phyloP scores from a whole-genome alignment of 1,140 invertebrate genomes.

The Macrocentrus cingulum region DNA sequence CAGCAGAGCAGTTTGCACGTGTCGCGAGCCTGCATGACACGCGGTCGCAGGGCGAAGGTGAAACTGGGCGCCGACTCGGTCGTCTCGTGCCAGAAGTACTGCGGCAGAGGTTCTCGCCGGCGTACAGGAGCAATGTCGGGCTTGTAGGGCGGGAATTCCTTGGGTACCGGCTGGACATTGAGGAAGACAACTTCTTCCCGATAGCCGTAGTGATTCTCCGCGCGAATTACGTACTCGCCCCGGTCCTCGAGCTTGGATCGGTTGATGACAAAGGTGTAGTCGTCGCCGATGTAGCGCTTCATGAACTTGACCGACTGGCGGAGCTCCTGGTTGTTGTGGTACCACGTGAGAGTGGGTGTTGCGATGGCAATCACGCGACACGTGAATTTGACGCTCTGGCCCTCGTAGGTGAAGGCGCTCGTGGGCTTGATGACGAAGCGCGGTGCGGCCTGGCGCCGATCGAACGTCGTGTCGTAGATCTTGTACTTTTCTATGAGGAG shows the following conservation, averaged over 20 bases:
- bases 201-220: constrained; percentile 97
- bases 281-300: constrained; percentile 95
- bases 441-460: constrained; percentile 95
- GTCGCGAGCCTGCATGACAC: constrained; percentile 94
- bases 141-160: constrained; percentile 76
- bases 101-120: constrained; percentile 77
- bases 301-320: constrained; percentile 98
- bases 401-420: constrained; percentile 94
- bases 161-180: constrained; percentile 91
- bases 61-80: constrained; percentile 90
- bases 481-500: constrained; percentile 94
- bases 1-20: constrained; percentile 98
- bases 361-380: constrained; percentile 95
- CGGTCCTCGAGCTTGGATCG: constrained; percentile 91
- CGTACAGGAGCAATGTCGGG: constrained; percentile 72
- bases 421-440: constrained; percentile 96
- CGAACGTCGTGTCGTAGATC: constrained; percentile 94
- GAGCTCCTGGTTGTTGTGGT: constrained; percentile 89
- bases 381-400: constrained; percentile 95
- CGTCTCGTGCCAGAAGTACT: constrained; percentile 86
- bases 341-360: constrained; percentile 94
- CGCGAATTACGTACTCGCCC: constrained; percentile 95
- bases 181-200: constrained; percentile 96
- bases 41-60: constrained; percentile 94
- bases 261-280: constrained; percentile 98